phyloP scores from a whole-genome alignment of 1,140 invertebrate genomes.

The Pseudomyrmex sp. region DNA sequence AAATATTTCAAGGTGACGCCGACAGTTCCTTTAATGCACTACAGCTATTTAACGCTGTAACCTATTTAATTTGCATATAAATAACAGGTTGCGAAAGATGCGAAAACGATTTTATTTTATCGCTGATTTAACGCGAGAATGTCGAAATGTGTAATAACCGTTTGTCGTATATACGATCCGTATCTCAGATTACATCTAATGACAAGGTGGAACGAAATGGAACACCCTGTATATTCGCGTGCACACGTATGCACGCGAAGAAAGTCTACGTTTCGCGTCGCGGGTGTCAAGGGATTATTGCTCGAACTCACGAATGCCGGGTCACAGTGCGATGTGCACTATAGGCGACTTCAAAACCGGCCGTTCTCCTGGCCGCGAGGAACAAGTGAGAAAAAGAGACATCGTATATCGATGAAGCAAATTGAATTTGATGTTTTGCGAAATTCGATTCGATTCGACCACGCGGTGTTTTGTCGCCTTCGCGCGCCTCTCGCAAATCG shows the following conservation, averaged over 20 bases:
- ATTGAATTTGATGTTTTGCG: neutral
- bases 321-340: slow-evolving; percentile 64
- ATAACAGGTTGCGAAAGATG: neutral
- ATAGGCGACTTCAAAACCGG: slow-evolving; percentile 64
- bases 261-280: slow-evolving; percentile 54
- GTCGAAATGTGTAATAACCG: neutral
- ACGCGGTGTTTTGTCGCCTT: neutral
- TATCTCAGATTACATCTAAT: neutral
- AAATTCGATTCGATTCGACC: neutral
- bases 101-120: neutral
- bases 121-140: neutral
- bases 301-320: slow-evolving; percentile 66
- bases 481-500: neutral
- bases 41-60: neutral
- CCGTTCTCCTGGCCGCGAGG: neutral
- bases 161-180: neutral
- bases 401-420: neutral
- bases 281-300: slow-evolving; percentile 69
- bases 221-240: slow-evolving; percentile 39
- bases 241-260: slow-evolving; percentile 13
- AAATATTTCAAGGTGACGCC: neutral
- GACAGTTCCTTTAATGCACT: neutral
- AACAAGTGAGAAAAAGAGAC: neutral
- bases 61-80: neutral
- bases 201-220: neutral